phyloP scores from a whole-genome alignment of 2,888 invertebrate genomes.

The Apodemia mormo region DNA sequence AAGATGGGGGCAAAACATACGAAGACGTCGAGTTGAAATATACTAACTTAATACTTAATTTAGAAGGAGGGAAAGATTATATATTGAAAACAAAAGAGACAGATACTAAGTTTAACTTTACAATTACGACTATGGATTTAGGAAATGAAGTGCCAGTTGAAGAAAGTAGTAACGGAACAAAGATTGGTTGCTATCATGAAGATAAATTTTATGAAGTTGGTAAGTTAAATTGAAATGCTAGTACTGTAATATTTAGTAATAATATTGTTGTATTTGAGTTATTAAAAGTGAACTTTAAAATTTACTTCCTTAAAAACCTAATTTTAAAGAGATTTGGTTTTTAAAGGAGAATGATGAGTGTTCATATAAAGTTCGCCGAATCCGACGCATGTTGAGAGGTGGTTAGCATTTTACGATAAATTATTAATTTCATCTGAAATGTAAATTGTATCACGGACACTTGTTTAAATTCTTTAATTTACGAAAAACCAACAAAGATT shows the following conservation, averaged over 20 bases:
- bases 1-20: conserved; percentile 64
- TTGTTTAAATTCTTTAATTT: too few relatives aligned
- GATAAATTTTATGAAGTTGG: conserved; percentile 66
- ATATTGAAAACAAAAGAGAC: conserved; percentile 74
- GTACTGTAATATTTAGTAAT: neutral
- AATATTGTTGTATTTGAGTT: too few relatives aligned
- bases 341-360: too few relatives aligned
- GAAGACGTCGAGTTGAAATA: conserved; percentile 64
- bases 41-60: conserved; percentile 64
- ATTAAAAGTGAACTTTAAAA: too few relatives aligned
- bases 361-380: too few relatives aligned
- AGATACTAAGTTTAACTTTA: conserved; percentile 73
- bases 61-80: conserved; percentile 71
- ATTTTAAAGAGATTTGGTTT: too few relatives aligned
- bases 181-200: conserved; percentile 62
- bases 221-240: conserved; percentile 44
- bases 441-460: too few relatives aligned
- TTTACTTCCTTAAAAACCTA: too few relatives aligned
- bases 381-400: too few relatives aligned
- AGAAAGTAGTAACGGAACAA: conserved; percentile 45
- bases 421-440: too few relatives aligned
- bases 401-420: too few relatives aligned
- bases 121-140: conserved; percentile 57
- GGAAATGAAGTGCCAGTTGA: conserved; percentile 47
- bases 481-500: too few relatives aligned